A percentile compares a stretch with the other conserved stretches of the same genome.
These are phyloP conservation scores for Sciurus niger DNA, from an alignment of 2,113 vertebrate genomes.

Conservation along the genomic window DNA sequence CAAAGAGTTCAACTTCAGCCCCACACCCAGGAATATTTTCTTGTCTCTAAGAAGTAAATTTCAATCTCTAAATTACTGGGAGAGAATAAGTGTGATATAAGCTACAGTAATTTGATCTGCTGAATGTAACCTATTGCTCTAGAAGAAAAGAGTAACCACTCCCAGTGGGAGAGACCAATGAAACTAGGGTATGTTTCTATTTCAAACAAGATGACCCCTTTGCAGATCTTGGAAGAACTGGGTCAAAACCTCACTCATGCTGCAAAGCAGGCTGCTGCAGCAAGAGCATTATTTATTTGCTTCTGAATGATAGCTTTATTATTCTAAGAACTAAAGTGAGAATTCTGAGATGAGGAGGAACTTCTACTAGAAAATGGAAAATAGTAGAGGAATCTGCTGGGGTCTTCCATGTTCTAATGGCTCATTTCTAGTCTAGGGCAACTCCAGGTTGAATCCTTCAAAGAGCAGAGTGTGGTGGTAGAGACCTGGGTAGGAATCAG, in stretches of 20 bases:
- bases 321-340: neutral
- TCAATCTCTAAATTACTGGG: constrained; percentile 39
- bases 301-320: constrained; percentile 63
- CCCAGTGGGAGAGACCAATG: neutral
- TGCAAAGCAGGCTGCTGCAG: neutral
- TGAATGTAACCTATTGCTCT: neutral
- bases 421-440: neutral
- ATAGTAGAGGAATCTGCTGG: neutral
- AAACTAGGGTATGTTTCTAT: neutral
- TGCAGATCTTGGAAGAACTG: neutral
- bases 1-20: constrained; percentile 56
- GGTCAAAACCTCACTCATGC: neutral
- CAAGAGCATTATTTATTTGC: neutral
- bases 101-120: neutral
- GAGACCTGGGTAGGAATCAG: neutral
- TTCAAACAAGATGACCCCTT: neutral
- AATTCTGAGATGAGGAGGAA: neutral
- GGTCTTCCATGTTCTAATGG: neutral
- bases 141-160: neutral
- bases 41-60: constrained; percentile 55
- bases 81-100: constrained; percentile 44
- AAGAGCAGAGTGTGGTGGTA: neutral
- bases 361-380: neutral
- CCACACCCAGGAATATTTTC: constrained; percentile 47
- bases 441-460: fast-evolving